These are phyloP conservation scores for Eretmocerus hayati DNA, from an alignment of 2,888 invertebrate species.

Conservation along the genomic window DNA sequence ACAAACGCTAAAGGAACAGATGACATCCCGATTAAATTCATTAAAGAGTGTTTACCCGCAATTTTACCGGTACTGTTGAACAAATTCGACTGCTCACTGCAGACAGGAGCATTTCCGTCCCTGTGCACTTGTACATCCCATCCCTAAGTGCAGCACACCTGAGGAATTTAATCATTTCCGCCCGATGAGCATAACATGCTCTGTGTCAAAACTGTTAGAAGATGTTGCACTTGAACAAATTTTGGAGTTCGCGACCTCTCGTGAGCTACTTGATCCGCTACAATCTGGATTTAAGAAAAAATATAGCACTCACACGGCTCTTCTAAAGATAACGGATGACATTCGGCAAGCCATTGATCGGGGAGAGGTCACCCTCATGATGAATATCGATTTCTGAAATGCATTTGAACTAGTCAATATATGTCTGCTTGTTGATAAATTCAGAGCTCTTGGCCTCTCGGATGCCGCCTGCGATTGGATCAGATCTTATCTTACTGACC, in stretches of 20 bases:
- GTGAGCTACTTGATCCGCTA: no score
- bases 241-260: not conserved
- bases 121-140: not conserved
- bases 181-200: not conserved
- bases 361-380: not conserved
- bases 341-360: not conserved
- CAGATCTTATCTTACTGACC: not conserved
- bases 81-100: not conserved
- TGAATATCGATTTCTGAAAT: not conserved
- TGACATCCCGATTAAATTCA: no score
- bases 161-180: not conserved
- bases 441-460: not conserved
- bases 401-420: slow-evolving; percentile 1
- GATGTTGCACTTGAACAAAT: not conserved
- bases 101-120: not conserved
- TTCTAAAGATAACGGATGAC: no score
- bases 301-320: no score
- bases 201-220: not conserved
- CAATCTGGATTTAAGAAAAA: not conserved
- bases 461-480: not conserved
- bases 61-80: not conserved
- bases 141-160: not conserved
- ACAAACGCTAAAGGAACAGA: no score
- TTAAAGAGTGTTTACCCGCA: not conserved
- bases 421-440: not conserved